Percentiles rank a stretch among this genome's conserved stretches.
phyloP scores from a whole-genome alignment of 2,888 invertebrate species.

The Timema cristinae region DNA sequence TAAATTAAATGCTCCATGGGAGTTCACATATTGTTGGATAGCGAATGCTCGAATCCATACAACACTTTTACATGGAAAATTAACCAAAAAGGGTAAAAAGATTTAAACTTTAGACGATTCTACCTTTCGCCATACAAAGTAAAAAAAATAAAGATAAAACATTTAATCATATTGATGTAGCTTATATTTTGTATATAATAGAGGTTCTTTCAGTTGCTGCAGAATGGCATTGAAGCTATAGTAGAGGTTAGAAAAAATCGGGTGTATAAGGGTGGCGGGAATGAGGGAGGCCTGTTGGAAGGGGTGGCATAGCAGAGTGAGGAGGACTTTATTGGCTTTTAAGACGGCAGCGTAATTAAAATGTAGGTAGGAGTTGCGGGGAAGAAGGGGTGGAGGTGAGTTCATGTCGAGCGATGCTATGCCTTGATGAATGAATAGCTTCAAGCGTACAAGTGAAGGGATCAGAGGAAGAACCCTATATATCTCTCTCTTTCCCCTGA shows the following conservation, averaged over 20 bases:
- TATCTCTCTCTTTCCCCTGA: too few species aligned
- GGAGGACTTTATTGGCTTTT: conserved; percentile 32
- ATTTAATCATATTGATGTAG: too few species aligned
- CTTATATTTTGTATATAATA: too few species aligned
- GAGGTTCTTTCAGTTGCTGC: neutral
- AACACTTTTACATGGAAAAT: too few species aligned
- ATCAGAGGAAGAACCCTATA: too few species aligned
- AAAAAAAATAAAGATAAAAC: too few species aligned
- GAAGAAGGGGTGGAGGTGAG: neutral
- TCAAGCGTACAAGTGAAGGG: neutral
- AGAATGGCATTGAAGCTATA: neutral
- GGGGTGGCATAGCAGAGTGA: conserved; percentile 7
- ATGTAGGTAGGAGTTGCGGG: conserved; percentile 23
- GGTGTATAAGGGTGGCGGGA: neutral
- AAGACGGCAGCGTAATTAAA: conserved; percentile 33
- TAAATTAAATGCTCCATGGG: too few species aligned
- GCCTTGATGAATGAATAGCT: conserved; percentile 31
- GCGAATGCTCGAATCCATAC: too few species aligned
- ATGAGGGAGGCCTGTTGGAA: neutral
- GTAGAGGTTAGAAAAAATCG: neutral
- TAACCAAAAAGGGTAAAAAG: too few species aligned
- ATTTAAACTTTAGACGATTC: too few species aligned
- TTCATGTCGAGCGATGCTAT: conserved; percentile 19
- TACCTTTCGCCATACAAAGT: too few species aligned
- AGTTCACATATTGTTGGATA: too few species aligned